These are phyloP conservation scores for Arothron firmamentum DNA, from an alignment of 2,113 vertebrate species.

Conservation along the genomic window DNA sequence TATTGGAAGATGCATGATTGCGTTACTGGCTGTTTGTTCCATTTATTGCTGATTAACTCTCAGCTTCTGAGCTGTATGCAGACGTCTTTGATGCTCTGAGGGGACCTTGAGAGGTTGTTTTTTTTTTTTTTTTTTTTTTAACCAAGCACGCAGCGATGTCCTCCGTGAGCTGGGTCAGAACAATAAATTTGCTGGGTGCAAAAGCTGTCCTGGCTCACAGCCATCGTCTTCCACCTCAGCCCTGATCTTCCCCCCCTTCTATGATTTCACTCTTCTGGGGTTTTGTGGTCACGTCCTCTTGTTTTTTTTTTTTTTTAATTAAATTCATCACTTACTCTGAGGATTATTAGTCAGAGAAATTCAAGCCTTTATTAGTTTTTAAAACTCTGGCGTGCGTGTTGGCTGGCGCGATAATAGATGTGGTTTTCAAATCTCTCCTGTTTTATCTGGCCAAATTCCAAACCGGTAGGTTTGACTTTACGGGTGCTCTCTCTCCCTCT, in stretches of 20 bases:
- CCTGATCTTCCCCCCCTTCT: constrained; percentile 48
- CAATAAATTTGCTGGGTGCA: constrained; percentile 36
- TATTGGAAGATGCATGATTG: not conserved
- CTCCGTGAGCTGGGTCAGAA: constrained; percentile 26
- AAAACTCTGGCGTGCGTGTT: too few species aligned
- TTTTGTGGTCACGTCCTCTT: constrained; percentile 28
- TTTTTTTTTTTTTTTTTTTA: too few species aligned
- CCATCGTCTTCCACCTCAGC: constrained; percentile 68
- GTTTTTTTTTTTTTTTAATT: constrained; percentile 9
- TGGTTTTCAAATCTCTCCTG: too few species aligned
- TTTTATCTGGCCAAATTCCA: too few species aligned
- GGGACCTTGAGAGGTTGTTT: too few species aligned
- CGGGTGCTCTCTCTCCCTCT: too few species aligned
- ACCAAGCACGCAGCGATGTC: too few species aligned
- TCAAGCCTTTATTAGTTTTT: too few species aligned
- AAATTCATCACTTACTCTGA: constrained; percentile 1
- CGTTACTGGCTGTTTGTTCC: not conserved
- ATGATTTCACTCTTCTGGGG: constrained; percentile 6
- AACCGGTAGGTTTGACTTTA: too few species aligned
- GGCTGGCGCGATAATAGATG: too few species aligned
- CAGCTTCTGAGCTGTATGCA: constrained; percentile 37
- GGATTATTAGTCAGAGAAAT: too few species aligned
- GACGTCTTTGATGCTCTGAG: constrained; percentile 7
- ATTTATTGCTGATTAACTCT: constrained; percentile 13
- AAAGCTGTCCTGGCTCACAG: constrained; percentile 44